phyloP scores from a whole-genome alignment of 2,888 invertebrate genomes.

The Drosophila kokeensis region DNA sequence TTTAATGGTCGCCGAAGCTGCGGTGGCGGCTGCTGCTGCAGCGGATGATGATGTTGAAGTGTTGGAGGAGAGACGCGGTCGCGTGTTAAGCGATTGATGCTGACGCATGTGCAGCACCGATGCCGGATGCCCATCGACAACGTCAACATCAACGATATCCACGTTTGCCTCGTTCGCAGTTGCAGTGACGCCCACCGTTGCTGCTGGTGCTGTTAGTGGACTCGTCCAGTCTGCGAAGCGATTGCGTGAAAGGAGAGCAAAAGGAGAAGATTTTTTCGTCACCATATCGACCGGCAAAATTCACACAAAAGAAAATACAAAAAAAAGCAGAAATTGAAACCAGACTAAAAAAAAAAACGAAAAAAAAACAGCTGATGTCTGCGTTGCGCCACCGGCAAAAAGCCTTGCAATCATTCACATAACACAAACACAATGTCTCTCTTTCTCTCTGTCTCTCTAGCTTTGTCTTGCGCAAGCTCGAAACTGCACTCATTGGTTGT shows the following conservation, averaged over 20 bases:
- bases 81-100: slow-evolving; percentile 74
- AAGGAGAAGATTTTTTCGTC: slow-evolving; percentile 19
- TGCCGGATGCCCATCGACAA: slow-evolving; percentile 82
- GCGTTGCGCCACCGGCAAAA: slow-evolving; percentile 55
- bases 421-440: slow-evolving; percentile 6
- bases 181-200: slow-evolving; percentile 43
- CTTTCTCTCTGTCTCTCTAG: slow-evolving; percentile 3
- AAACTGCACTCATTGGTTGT: slow-evolving; percentile 50
- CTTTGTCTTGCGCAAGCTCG: slow-evolving; percentile 37
- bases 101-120: slow-evolving; percentile 79
- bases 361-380: slow-evolving; percentile 73
- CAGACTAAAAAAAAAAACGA: slow-evolving; percentile 18
- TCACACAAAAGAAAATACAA: slow-evolving; percentile 39
- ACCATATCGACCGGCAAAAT: slow-evolving; percentile 45
- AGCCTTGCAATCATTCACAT: slow-evolving; percentile 39
- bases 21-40: slow-evolving; percentile 10
- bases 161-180: slow-evolving; percentile 31
- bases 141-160: slow-evolving; percentile 60
- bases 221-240: slow-evolving; percentile 83
- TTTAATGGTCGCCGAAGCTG: slow-evolving; percentile 14
- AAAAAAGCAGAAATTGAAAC: slow-evolving; percentile 35
- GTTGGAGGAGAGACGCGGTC: slow-evolving; percentile 57
- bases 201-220: slow-evolving; percentile 83
- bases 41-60: slow-evolving; percentile 36
- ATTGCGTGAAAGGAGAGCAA: slow-evolving; percentile 9